phyloP scores from a whole-genome alignment of 1,140 invertebrate species.

The Zeugodacus cucurbitae region DNA sequence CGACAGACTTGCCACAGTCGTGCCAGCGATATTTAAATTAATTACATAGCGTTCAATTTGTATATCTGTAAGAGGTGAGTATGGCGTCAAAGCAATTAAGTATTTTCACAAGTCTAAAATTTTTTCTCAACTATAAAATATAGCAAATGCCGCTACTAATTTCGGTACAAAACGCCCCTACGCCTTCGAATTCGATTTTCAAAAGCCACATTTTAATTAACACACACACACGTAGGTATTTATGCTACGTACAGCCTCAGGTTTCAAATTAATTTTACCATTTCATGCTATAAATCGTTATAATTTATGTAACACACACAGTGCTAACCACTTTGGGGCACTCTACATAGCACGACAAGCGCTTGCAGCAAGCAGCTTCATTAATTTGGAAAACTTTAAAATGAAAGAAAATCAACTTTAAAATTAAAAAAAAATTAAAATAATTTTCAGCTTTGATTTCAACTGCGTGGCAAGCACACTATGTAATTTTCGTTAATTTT shows the following conservation, averaged over 20 bases:
- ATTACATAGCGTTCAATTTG: neutral
- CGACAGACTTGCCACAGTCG: neutral
- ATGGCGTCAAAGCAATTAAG: neutral
- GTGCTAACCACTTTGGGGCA: neutral
- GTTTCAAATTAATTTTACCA: neutral
- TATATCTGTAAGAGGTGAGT: neutral
- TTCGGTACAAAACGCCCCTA: neutral
- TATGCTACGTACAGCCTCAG: neutral
- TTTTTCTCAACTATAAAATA: neutral
- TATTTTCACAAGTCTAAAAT: neutral
- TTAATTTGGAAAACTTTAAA: neutral
- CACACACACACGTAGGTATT: neutral
- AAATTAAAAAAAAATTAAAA: too few species aligned
- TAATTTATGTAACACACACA: neutral
- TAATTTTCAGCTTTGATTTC: neutral
- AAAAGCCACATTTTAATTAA: neutral
- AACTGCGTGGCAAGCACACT: neutral
- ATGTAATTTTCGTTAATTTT: slow-evolving; percentile 8
- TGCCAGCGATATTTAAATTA: neutral
- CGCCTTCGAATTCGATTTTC: neutral
- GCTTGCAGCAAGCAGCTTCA: neutral
- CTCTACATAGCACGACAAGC: neutral
- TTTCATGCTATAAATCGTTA: neutral
- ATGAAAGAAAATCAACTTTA: too few species aligned
- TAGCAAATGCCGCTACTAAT: neutral